Evolutionary conservation across 2,888 invertebrate genomes (phyloP), one percentile per base, ranked within the genome.

Genomic region (Girardia tigrina): DNA sequence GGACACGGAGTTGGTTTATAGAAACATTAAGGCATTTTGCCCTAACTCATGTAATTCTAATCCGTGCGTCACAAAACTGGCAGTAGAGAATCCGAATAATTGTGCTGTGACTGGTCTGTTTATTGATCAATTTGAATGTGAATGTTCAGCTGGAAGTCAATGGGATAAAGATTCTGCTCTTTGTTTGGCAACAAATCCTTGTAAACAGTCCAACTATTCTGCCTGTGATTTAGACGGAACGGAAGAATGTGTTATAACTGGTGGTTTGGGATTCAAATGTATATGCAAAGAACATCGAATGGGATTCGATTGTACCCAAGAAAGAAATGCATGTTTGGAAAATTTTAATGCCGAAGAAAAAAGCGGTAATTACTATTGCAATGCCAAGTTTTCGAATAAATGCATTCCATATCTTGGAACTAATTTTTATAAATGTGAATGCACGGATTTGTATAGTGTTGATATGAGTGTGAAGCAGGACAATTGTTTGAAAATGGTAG

Each of bases 361-460:
- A n/a, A 56, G n/a, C 23, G 56, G 56, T n/a, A 56, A 56, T 56
- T 56, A 56, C n/a, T 56, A 56, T 56, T 56, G 56, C n/a, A 56
- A 56, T 56, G 56, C 23, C 23, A 4, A 23, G 2, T 12, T 8
- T 4, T 12, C 56, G 6, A 73, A 73, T n/a, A 23, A 29, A 29
- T 73, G 73, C 36, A 36, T 73, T 8, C 73, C 73, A 6, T 29
- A 73, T 73, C 26, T 26, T 12, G 73, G 73, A 6, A 73, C 73
- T n/a, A 36, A 73, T 26, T 42, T 23, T 26, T 29, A 73, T 26
- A 23, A 36, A 29, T 73, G 73, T 29, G 1, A 73, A 36, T 73
- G 73, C 20, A 36, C 14, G 12, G 26, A 28, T 26, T 23, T 36
- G 20, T 73, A 20, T 16, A 27, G n/a, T 29, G 4, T 20, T 20